These are phyloP conservation scores for Luidia sarsii DNA, from an alignment of 53 echinoderm and acorn worm species.

Conservation along the genomic window DNA sequence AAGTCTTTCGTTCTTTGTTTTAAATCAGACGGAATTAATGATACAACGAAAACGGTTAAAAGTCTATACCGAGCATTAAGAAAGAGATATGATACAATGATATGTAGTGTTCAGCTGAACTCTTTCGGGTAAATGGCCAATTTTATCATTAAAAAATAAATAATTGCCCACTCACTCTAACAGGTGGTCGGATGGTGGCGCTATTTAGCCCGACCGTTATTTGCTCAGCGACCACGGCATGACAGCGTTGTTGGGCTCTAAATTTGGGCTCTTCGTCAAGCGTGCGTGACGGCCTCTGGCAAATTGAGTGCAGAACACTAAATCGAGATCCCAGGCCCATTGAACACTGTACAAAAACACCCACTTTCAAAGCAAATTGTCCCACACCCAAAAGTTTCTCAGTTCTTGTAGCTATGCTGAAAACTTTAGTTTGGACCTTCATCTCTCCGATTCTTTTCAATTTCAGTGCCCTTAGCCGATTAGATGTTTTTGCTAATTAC, in stretches of 20 bases:
- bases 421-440: too few relatives aligned
- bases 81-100: neutral
- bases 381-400: too few relatives aligned
- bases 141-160: neutral
- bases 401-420: too few relatives aligned
- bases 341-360: too few relatives aligned
- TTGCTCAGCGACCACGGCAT: neutral
- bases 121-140: neutral
- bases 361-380: neutral
- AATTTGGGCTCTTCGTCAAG: neutral
- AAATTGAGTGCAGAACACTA: neutral
- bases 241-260: slow-evolving; percentile 1
- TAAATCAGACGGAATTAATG: neutral
- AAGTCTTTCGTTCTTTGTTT: neutral
- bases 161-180: neutral
- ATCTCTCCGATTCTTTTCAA: too few relatives aligned
- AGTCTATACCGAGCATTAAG: neutral
- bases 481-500: too few relatives aligned
- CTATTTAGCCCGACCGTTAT: slow-evolving; percentile 3
- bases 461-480: too few relatives aligned
- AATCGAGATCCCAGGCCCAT: neutral
- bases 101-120: neutral
- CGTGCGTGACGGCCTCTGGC: neutral
- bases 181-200: slow-evolving; percentile 13
- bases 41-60: neutral